These are phyloP conservation scores for Saxicola maurus DNA, from an alignment of 2,797 vertebrate genomes.

Conservation along the genomic window DNA sequence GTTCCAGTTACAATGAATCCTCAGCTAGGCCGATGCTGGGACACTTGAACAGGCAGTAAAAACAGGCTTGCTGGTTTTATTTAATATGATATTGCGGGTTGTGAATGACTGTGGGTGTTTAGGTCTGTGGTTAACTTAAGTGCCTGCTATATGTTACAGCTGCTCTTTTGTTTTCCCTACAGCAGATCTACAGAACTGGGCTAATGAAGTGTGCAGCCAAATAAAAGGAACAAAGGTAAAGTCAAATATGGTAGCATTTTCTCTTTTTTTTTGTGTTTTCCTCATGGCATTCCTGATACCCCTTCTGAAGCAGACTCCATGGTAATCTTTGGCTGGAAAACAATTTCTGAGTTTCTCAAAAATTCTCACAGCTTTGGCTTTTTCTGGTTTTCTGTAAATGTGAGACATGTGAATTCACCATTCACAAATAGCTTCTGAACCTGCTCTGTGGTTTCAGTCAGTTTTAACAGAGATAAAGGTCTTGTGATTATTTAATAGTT, in stretches of 20 bases:
- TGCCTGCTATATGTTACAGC: background rate
- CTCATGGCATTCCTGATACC: background rate
- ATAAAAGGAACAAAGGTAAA: slow-evolving; percentile 72
- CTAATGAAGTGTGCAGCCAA: slow-evolving; percentile 67
- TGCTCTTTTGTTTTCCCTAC: slow-evolving; percentile 40
- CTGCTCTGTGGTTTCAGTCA: background rate
- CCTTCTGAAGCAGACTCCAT: background rate
- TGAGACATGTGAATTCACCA: background rate
- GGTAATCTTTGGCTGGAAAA: background rate
- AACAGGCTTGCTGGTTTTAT: slow-evolving; percentile 1
- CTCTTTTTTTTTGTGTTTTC: background rate
- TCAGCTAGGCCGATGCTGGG: background rate
- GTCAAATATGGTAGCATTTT: background rate
- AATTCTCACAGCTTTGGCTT: background rate
- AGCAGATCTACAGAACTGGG: slow-evolving; percentile 75
- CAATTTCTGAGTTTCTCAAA: background rate
- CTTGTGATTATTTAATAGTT: background rate
- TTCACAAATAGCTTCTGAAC: slow-evolving; percentile 14
- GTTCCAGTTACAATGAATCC: slow-evolving; percentile 45
- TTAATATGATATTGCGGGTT: background rate
- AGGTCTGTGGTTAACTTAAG: slow-evolving; percentile 14
- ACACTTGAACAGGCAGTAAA: slow-evolving; percentile 25
- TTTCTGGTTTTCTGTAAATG: slow-evolving; percentile 36
- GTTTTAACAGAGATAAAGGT: background rate
- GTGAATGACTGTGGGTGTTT: slow-evolving; percentile 16